phyloP scores from a whole-genome alignment of 2,797 vertebrate species.

The Galagoides demidoff region DNA sequence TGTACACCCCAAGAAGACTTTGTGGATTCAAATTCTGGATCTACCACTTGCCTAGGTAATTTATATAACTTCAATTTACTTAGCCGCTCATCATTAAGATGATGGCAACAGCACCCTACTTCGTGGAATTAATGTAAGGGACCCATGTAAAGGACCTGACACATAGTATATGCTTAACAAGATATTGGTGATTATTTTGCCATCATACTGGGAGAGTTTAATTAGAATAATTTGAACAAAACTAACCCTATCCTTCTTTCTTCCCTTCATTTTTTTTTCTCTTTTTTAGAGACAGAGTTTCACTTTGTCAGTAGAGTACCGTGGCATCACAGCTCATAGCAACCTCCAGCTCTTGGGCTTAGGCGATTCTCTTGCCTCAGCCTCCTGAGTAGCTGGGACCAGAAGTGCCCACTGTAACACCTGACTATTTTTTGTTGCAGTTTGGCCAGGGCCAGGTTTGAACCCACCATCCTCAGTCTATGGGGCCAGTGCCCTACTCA shows the following conservation, averaged over 20 bases:
- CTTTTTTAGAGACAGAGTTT: no score
- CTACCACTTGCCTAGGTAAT: not conserved
- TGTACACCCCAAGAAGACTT: not conserved
- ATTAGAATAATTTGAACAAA: not conserved
- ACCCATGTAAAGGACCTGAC: not conserved
- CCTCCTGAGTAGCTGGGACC: no score
- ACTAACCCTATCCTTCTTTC: not conserved
- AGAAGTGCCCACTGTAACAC: fast-evolving
- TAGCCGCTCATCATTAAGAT: not conserved
- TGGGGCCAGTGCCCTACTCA: no score
- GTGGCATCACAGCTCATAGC: no score
- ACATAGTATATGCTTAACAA: not conserved
- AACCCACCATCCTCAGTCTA: no score
- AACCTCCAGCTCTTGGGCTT: no score
- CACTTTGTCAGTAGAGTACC: no score
- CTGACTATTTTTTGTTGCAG: no score
- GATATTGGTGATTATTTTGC: not conserved
- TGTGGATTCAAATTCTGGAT: not conserved
- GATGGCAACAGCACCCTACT: not conserved
- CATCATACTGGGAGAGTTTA: not conserved
- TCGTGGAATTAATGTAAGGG: not conserved
- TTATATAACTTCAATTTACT: not conserved
- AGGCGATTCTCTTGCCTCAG: no score
- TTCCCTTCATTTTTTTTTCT: not conserved
- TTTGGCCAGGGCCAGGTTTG: no score